A percentile compares a stretch with the other conserved stretches of the same genome.
These are phyloP conservation scores for Engystomops pustulosus DNA, from an alignment of 2,113 vertebrate species.

Conservation along the genomic window DNA sequence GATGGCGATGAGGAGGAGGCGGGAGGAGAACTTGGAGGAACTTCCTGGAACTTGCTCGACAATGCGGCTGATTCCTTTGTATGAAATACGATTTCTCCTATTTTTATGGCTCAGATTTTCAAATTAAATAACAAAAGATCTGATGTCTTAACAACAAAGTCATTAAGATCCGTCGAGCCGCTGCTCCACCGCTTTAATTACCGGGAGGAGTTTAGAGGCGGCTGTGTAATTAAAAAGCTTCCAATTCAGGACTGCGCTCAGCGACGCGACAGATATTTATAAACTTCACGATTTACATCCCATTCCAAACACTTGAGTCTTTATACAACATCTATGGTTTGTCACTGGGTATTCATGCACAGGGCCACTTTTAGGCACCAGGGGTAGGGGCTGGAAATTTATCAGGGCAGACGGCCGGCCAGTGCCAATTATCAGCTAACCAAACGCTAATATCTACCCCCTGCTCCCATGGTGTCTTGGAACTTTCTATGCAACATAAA, in stretches of 20 bases:
- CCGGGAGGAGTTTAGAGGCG: neutral
- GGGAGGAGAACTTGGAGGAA: neutral
- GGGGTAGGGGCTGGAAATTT: too few species aligned
- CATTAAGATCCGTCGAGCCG: conserved; percentile 22
- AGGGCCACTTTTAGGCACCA: too few species aligned
- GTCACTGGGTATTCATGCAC: too few species aligned
- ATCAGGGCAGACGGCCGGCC: too few species aligned
- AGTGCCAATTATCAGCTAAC: too few species aligned
- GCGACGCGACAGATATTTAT: conserved; percentile 8
- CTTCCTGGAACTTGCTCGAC: conserved; percentile 4
- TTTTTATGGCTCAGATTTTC: neutral
- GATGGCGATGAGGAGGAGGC: neutral
- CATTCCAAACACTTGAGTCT: too few species aligned
- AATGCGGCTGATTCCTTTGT: conserved; percentile 21
- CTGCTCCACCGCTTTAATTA: conserved; percentile 36
- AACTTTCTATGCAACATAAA: too few species aligned
- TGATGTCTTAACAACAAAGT: conserved; percentile 30
- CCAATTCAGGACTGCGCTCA: conserved; percentile 11
- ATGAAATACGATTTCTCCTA: neutral
- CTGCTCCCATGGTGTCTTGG: too few species aligned
- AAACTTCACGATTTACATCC: too few species aligned
- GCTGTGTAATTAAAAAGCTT: conserved; percentile 36
- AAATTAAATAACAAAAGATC: conserved; percentile 30
- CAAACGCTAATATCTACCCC: too few species aligned
- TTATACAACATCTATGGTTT: too few species aligned